Conservation (phyloP, 2,888 invertebrate species). For the Diplazon laetatorius region DNA sequence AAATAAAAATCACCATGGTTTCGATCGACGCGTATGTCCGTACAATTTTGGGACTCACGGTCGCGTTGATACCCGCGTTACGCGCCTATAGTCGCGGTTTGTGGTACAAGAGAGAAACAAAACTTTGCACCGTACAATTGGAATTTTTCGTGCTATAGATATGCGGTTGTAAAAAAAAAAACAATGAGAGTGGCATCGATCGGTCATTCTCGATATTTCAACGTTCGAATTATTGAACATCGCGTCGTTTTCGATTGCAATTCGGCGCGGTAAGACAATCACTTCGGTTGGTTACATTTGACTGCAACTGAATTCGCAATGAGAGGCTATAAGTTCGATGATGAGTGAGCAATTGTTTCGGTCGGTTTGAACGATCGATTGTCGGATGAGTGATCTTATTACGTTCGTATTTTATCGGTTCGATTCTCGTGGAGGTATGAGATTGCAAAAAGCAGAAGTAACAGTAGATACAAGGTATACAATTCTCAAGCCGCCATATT, state of each 20-base stretch:
- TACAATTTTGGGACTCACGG: conserved; percentile 13
- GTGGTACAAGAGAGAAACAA: not conserved
- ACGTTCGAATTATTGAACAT: not conserved
- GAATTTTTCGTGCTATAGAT: conserved; percentile 5
- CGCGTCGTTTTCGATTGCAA: not conserved
- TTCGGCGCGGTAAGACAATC: not conserved
- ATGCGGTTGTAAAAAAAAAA: not conserved
- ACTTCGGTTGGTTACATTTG: not conserved
- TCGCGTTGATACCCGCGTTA: conserved; percentile 26
- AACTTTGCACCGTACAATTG: not conserved
- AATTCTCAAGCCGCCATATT: too few species aligned
- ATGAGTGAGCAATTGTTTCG: not conserved
- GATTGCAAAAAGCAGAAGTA: not conserved
- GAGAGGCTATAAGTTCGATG: not conserved
- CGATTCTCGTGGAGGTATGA: conserved; percentile 10
- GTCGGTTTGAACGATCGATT: conserved; percentile 1
- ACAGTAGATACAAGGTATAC: too few species aligned
- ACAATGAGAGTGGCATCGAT: conserved; percentile 15
- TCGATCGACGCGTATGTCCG: conserved; percentile 18
- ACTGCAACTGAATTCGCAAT: not conserved
- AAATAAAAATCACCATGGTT: conserved; percentile 37
- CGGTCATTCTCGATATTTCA: not conserved
- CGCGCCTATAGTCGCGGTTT: not conserved
- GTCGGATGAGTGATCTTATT: conserved; percentile 2
- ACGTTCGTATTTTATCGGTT: too few species aligned